Base-by-base conservation (phyloP, 2,888 invertebrate species). In the Scrobipalpa costella region DNA sequence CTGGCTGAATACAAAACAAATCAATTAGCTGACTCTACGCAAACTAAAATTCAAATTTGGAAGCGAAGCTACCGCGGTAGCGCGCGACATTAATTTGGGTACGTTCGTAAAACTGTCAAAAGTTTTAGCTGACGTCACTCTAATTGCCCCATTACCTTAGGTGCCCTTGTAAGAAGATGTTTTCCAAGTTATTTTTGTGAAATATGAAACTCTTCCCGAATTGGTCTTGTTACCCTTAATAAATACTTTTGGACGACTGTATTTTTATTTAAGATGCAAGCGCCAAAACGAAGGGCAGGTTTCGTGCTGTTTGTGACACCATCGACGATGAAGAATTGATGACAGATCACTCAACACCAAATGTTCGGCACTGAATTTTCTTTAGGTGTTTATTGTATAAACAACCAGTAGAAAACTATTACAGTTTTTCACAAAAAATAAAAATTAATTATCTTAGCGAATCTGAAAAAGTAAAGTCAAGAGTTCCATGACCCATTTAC, bases 81-180 rank as follows among this genome's bases (percentile, higher is more conserved):
- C 52, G 36, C 52, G 61, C 38, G 61, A 61, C 61, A 61, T 61
- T 61, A 61, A 50, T 61, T 61, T 50, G 21, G 52, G 36, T 19
- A 50, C 52, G 38, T 50, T 38, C 61, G 50, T 61, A 61, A 61
- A 61, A 61, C 61, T 61, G 61, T 61, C 61, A 59, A 61, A 61
- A 61, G 50, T 61, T 61, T 50, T 36, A 38, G 61, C 50, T 34
- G 15, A n/a, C 52, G 50, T 61, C 61, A 61, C 33, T 38, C 50
- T 61, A 61, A 61, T 61, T 61, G 61, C 61, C 61, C 61, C 59
- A 59, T 59, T 59, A 59, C 59, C 44, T 59, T 27, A 27, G 59
- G n/a, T 44, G 44, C 27, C 44, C 59, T 44, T 59, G 44, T 59
- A 59, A 47, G 40, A 59, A 44, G 59, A 59, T 40, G 40, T 44